phyloP scores from a whole-genome alignment of 2,797 vertebrate genomes.

The Syngnathus rostellatus region DNA sequence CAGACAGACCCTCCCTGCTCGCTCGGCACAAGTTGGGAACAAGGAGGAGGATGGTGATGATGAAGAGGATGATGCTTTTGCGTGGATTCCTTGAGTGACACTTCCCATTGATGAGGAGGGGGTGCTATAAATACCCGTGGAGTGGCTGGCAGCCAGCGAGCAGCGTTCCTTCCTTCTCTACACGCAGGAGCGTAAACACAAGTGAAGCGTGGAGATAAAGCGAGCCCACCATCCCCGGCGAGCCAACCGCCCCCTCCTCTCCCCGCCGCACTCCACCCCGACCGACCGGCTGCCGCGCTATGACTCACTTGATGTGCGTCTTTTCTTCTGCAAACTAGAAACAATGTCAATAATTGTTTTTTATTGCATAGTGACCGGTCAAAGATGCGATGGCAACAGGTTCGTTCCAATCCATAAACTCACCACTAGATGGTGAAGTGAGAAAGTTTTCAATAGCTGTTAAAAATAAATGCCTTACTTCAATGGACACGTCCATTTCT shows the following conservation, averaged over 20 bases:
- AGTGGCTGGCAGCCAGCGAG: conserved; percentile 46
- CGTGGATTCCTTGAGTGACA: conserved; percentile 52
- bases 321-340: conserved; percentile 31
- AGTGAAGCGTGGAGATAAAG: conserved; percentile 41
- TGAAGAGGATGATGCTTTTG: conserved; percentile 26
- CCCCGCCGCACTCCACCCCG: not conserved
- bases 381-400: not conserved
- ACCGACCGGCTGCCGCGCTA: conserved; percentile 24
- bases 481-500: not conserved
- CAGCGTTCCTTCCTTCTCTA: conserved; percentile 26
- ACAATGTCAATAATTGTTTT: not conserved
- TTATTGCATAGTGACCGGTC: not conserved
- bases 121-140: conserved; percentile 52
- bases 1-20: conserved; percentile 13
- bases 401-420: not conserved
- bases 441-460: not conserved
- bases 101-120: conserved; percentile 22
- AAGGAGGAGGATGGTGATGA: conserved; percentile 15
- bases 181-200: conserved; percentile 46
- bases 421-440: conserved; percentile 60
- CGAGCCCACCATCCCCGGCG: conserved; percentile 30
- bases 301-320: conserved; percentile 45
- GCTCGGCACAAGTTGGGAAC: conserved; percentile 37
- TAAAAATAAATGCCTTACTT: too few species aligned
- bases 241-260: not conserved